Percentiles rank a stretch among this genome's conserved stretches.
These are phyloP conservation scores for Rhingia rostrata DNA, from an alignment of 2,888 invertebrate genomes.

Conservation along the genomic window DNA sequence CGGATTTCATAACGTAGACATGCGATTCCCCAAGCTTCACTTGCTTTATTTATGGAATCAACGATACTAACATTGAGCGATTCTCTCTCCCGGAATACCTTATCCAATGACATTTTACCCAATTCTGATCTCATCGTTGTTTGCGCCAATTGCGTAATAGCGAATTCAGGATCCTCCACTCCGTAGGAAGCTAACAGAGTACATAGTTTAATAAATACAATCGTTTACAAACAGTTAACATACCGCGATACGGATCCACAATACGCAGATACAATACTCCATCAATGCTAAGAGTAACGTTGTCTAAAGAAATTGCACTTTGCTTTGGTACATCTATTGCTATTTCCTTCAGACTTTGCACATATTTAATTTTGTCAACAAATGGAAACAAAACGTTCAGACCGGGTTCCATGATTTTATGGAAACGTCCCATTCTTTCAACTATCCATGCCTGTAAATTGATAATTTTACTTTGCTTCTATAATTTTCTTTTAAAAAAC, in stretches of 20 bases:
- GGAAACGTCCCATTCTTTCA: conserved; percentile 98
- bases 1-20: conserved; percentile 98
- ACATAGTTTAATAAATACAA: conserved; percentile 7
- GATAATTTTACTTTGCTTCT: conserved; percentile 22
- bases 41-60: conserved; percentile 98
- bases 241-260: conserved; percentile 94
- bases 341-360: conserved; percentile 99
- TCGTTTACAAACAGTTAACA: conserved; percentile 15
- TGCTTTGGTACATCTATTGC: conserved; percentile 99
- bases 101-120: conserved; percentile 98
- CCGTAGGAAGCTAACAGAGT: conserved; percentile 91
- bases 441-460: conserved; percentile 94
- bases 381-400: conserved; percentile 95
- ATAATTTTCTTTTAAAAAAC: conserved; percentile 16
- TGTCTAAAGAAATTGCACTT: conserved; percentile 98
- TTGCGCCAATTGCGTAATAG: conserved; percentile 98
- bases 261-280: conserved; percentile 98
- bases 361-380: conserved; percentile 96
- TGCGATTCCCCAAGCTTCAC: conserved; percentile 98
- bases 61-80: conserved; percentile 97
- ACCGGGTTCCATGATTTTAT: conserved; percentile 96
- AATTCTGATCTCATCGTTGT: conserved; percentile 99
- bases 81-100: conserved; percentile 98
- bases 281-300: conserved; percentile 97
- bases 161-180: conserved; percentile 99